Evolutionary conservation across 2,888 invertebrate species (phyloP).

Genomic region (Callosobruchus maculatus): DNA sequence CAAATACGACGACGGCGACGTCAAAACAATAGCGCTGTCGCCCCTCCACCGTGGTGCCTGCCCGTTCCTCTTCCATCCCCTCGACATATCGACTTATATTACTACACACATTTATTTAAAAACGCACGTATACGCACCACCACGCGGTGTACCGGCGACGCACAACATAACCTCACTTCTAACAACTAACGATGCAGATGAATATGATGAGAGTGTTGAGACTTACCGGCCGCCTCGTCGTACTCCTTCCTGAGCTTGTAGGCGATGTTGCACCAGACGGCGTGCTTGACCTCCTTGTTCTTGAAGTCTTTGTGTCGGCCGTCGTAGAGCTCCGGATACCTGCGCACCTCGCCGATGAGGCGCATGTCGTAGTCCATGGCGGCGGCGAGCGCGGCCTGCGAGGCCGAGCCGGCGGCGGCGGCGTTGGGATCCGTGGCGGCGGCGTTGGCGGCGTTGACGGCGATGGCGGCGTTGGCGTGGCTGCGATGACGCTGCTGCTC

Average conservation of each 20-base stretch:
- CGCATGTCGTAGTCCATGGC: slow-evolving; percentile 21
- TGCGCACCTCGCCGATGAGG: slow-evolving; percentile 17
- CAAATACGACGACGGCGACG: background rate
- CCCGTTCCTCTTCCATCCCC: background rate
- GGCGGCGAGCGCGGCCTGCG: background rate
- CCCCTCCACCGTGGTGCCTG: background rate
- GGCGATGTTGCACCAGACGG: slow-evolving; percentile 17
- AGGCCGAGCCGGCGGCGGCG: background rate
- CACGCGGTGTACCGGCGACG: background rate
- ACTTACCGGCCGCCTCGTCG: slow-evolving; percentile 20
- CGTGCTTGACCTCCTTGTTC: slow-evolving; percentile 17
- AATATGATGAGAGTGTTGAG: background rate
- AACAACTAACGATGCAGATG: background rate
- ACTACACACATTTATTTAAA: too few species aligned
- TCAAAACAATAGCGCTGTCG: background rate
- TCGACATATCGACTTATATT: background rate
- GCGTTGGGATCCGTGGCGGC: background rate
- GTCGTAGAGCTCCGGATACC: slow-evolving; percentile 22
- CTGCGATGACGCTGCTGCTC: background rate
- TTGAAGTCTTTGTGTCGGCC: slow-evolving; percentile 18
- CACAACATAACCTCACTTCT: background rate
- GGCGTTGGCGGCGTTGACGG: slow-evolving; percentile 3
- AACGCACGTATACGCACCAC: background rate
- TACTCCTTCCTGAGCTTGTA: slow-evolving; percentile 16
- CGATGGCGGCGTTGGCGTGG: slow-evolving; percentile 1